These are phyloP conservation scores for Platycnemis pennipes DNA, from an alignment of 2,888 invertebrate genomes.

Conservation along the genomic window DNA sequence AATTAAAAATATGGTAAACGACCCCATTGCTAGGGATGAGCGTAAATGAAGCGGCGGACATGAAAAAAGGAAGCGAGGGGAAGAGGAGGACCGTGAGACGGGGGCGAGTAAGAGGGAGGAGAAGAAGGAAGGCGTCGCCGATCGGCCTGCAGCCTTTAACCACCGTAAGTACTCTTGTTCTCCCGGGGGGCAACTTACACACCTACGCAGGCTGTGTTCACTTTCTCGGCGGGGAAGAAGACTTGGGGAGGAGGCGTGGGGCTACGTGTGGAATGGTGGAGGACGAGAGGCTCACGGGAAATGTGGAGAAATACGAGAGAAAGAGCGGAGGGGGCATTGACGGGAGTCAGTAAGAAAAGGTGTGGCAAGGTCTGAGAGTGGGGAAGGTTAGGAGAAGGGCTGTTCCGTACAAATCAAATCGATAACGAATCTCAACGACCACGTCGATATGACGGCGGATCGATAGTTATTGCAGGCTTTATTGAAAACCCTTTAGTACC, in stretches of 20 bases:
- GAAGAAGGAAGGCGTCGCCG: background rate
- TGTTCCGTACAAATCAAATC: too few relatives aligned
- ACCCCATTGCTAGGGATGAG: background rate
- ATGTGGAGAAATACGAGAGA: too few relatives aligned
- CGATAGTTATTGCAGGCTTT: too few relatives aligned
- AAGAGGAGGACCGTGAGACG: background rate
- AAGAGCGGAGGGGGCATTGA: too few relatives aligned
- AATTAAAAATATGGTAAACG: too few relatives aligned
- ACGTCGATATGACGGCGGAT: too few relatives aligned
- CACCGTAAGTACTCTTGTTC: too few relatives aligned
- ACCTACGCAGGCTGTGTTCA: too few relatives aligned
- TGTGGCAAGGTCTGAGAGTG: background rate
- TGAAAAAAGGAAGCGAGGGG: background rate
- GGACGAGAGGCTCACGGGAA: background rate
- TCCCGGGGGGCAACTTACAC: too few relatives aligned
- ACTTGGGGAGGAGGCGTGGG: background rate
- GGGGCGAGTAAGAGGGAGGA: background rate
- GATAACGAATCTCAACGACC: too few relatives aligned
- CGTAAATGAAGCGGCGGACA: constrained; percentile 23
- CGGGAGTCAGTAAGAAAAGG: background rate
- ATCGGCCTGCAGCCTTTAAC: too few relatives aligned
- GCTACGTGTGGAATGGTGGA: background rate
- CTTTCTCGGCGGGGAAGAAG: background rate
- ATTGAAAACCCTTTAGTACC: too few relatives aligned
- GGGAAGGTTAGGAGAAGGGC: background rate